These are phyloP conservation scores for Lanius ludovicianus DNA, from an alignment of 2,113 vertebrate species.

Conservation along the genomic window DNA sequence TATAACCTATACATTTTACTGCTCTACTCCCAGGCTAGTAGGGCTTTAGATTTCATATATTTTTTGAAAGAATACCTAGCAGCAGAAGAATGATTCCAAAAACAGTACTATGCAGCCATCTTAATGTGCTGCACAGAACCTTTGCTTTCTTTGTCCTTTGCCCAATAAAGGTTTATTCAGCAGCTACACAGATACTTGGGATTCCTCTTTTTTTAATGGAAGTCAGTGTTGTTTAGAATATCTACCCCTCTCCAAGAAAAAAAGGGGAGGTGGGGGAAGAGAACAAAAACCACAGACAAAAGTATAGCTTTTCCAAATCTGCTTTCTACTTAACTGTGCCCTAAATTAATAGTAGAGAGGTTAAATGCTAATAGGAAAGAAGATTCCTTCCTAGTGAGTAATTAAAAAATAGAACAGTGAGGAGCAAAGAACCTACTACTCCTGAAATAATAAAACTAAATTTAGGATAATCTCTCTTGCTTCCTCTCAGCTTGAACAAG, in stretches of 20 bases:
- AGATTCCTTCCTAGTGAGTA: background rate
- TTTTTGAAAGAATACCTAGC: background rate
- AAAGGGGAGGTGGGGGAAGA: background rate
- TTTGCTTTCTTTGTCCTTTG: background rate
- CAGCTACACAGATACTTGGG: background rate
- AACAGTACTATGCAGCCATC: background rate
- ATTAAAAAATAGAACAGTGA: background rate
- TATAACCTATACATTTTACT: background rate
- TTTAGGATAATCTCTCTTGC: background rate
- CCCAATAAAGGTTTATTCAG: background rate
- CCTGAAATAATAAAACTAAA: background rate
- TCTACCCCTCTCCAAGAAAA: background rate
- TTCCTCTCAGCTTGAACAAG: background rate
- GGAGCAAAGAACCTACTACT: background rate
- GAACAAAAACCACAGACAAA: background rate
- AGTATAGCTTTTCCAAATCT: background rate
- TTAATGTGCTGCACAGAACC: background rate
- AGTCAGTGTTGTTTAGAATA: background rate
- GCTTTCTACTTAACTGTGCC: background rate
- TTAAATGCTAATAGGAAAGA: slow-evolving; percentile 2
- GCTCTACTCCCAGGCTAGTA: background rate
- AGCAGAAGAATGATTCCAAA: background rate
- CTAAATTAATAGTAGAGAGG: slow-evolving; percentile 9
- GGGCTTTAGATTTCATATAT: background rate
- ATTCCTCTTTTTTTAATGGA: background rate